A percentile compares a stretch with the other conserved stretches of the same genome.
These are phyloP conservation scores for Rhea americana DNA, from an alignment of 2,113 vertebrate genomes.

Conservation along the genomic window DNA sequence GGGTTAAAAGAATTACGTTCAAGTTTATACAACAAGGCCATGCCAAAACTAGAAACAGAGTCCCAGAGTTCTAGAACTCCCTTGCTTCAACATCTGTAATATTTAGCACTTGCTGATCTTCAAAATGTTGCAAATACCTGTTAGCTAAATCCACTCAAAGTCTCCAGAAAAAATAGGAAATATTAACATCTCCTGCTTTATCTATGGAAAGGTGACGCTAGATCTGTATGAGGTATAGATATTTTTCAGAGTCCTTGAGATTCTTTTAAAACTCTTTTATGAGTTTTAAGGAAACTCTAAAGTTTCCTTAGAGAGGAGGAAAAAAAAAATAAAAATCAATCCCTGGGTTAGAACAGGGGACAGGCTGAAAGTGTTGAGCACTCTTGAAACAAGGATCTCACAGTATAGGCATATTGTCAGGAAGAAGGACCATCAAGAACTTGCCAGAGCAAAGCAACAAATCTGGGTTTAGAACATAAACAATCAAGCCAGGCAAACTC, in stretches of 20 bases:
- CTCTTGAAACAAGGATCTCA: neutral
- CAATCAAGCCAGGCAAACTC: neutral
- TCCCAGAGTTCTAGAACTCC: neutral
- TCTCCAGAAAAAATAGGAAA: neutral
- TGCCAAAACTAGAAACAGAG: neutral
- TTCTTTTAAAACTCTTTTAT: no score
- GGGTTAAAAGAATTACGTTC: neutral
- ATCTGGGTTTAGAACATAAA: neutral
- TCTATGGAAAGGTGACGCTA: neutral
- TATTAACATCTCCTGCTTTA: neutral
- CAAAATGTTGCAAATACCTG: neutral
- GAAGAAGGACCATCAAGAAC: neutral
- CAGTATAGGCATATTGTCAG: neutral
- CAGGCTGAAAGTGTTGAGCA: neutral
- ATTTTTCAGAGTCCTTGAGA: neutral
- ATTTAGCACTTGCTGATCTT: neutral
- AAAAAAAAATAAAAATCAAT: neutral
- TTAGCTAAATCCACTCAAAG: neutral
- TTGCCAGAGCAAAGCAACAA: neutral
- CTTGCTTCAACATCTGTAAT: neutral
- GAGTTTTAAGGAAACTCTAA: no score
- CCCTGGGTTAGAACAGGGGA: neutral
- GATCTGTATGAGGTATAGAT: neutral
- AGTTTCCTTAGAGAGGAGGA: no score
- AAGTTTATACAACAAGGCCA: neutral